These are phyloP conservation scores for Sinocyclocheilus maitianheensis DNA, from an alignment of 2,113 vertebrate species.

Conservation along the genomic window DNA sequence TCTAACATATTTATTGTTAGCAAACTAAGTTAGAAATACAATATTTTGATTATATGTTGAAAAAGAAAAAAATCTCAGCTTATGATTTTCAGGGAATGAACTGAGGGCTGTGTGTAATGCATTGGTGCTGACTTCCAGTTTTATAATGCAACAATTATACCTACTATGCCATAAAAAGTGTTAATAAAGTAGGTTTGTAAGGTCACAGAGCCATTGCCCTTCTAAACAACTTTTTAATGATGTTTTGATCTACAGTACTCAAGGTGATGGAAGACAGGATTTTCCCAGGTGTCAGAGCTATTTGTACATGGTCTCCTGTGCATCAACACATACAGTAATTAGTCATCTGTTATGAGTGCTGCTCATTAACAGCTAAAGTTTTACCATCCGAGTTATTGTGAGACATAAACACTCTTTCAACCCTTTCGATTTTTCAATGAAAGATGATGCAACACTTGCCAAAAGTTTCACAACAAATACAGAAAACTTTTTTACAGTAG, in stretches of 20 bases:
- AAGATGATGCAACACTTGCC: not conserved
- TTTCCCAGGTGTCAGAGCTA: no score
- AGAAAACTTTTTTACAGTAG: not conserved
- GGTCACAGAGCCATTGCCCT: not conserved
- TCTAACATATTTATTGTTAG: no score
- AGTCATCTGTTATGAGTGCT: no score
- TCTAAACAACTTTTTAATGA: not conserved
- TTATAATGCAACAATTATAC: no score
- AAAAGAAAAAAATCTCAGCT: no score
- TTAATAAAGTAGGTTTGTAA: not conserved
- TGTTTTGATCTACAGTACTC: not conserved
- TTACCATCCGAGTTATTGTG: not conserved
- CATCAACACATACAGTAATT: no score
- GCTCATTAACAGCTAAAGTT: constrained; percentile 35
- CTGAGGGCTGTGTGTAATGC: no score
- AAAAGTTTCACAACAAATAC: not conserved
- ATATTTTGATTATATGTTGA: no score
- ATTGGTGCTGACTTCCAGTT: not conserved
- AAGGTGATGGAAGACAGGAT: not conserved
- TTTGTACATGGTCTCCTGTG: no score
- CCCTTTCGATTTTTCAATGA: not conserved
- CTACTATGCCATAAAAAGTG: not conserved
- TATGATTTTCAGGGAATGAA: no score
- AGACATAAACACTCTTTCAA: not conserved
- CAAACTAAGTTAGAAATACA: no score